Evolutionary conservation across 2,113 vertebrate species (phyloP).

Genomic region (Vidua macroura): DNA sequence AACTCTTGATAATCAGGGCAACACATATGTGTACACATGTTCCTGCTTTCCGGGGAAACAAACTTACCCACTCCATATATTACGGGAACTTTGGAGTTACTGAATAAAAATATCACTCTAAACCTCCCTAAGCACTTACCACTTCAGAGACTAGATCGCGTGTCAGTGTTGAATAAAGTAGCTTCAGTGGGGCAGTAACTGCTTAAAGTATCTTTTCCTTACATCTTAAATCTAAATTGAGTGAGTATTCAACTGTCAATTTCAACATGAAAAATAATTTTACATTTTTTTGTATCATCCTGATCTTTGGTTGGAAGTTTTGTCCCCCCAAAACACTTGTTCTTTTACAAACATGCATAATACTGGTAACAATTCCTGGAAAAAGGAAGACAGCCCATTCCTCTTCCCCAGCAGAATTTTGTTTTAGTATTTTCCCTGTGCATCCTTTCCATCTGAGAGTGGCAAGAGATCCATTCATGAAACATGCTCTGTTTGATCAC

Average conservation of each 20-base stretch:
- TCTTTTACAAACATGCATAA: not conserved
- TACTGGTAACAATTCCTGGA: not conserved
- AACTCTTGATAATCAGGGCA: too few relatives aligned
- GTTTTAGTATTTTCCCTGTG: not conserved
- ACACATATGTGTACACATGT: fast-evolving
- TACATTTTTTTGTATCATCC: not conserved
- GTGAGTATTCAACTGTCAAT: not conserved
- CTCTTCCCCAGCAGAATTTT: not conserved
- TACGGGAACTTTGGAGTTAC: not conserved
- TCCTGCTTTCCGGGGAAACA: not conserved
- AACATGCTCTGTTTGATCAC: not conserved
- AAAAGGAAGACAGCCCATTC: not conserved
- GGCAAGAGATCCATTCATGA: not conserved
- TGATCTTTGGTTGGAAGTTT: not conserved
- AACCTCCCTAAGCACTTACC: not conserved
- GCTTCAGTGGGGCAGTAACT: not conserved
- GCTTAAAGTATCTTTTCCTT: not conserved
- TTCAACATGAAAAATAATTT: not conserved
- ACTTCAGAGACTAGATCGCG: not conserved
- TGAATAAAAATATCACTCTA: not conserved
- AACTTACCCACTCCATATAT: fast-evolving
- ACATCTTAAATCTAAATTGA: not conserved
- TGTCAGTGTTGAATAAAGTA: not conserved
- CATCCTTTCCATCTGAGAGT: not conserved
- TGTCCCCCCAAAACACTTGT: not conserved